phyloP scores from a whole-genome alignment of 2,113 vertebrate genomes.

The Thunnus thynnus region DNA sequence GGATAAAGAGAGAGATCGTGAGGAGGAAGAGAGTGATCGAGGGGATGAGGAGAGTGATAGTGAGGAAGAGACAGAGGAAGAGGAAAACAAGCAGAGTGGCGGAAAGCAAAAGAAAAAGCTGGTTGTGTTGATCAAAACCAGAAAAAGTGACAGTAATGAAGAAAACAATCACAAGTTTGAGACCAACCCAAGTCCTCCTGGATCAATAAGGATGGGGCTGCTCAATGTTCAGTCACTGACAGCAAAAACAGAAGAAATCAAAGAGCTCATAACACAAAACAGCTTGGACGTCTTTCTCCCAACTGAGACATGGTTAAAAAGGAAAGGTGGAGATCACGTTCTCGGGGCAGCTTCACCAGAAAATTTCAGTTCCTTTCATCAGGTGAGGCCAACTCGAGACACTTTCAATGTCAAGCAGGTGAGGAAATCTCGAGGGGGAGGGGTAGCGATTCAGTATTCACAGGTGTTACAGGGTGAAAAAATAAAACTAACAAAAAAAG shows the following conservation, averaged over 20 bases:
- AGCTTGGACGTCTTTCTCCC: background rate
- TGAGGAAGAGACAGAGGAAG: background rate
- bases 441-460: background rate
- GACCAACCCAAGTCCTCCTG: too few species aligned
- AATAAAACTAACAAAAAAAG: too few species aligned
- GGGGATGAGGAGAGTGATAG: background rate
- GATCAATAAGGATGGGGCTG: background rate
- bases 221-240: background rate
- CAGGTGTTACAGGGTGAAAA: background rate
- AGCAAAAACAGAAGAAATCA: fast-evolving
- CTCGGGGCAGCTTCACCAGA: background rate
- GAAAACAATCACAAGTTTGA: too few species aligned
- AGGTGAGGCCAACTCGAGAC: background rate
- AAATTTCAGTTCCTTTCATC: background rate
- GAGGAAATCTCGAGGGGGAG: background rate
- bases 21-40: background rate
- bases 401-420: too few species aligned
- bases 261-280: background rate
- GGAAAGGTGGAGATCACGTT: fast-evolving
- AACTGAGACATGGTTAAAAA: background rate
- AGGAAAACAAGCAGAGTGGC: too few species aligned
- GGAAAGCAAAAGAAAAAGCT: too few species aligned
- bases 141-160: too few species aligned
- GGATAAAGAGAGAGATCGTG: too few species aligned
- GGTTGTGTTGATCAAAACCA: too few species aligned